These are phyloP conservation scores for Etheostoma nigrum DNA, from an alignment of 2,797 vertebrate genomes.

Conservation along the genomic window DNA sequence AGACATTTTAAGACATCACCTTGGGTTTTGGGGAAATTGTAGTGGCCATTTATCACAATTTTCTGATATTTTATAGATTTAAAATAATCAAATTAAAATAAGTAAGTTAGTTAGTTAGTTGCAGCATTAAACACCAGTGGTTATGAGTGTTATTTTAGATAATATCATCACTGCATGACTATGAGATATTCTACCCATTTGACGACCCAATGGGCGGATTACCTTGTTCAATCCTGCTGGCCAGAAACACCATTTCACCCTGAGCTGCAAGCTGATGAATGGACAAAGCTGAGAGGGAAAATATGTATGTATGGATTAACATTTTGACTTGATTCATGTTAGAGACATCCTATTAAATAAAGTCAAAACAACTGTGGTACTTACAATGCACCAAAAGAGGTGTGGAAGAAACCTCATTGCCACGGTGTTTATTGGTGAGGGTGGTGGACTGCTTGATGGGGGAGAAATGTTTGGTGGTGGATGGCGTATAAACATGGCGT, in stretches of 20 bases:
- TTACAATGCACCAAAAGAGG: slow-evolving; percentile 96
- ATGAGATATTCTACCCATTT: neutral
- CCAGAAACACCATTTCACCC: slow-evolving; percentile 97
- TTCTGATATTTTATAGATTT: neutral
- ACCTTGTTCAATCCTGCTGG: slow-evolving; percentile 98
- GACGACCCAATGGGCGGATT: slow-evolving; percentile 5
- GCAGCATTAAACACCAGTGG: neutral
- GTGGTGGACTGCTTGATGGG: slow-evolving; percentile 99
- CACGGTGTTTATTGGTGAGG: slow-evolving; percentile 97
- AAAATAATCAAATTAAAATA: neutral
- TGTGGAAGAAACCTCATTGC: slow-evolving; percentile 97
- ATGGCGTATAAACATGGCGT: slow-evolving; percentile 97
- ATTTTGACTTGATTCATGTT: neutral
- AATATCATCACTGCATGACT: neutral
- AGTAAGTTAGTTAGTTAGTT: neutral
- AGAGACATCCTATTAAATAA: neutral
- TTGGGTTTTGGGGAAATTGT: neutral
- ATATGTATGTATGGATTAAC: neutral
- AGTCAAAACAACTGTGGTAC: slow-evolving; percentile 57
- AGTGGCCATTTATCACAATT: neutral
- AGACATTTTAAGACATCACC: neutral
- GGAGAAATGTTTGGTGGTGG: slow-evolving; percentile 98
- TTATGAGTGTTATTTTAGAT: neutral
- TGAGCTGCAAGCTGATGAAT: slow-evolving; percentile 98
- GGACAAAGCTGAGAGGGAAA: slow-evolving; percentile 88